Evolutionary conservation across 2,113 vertebrate species (phyloP).

Genomic region (Catharus minimus): DNA sequence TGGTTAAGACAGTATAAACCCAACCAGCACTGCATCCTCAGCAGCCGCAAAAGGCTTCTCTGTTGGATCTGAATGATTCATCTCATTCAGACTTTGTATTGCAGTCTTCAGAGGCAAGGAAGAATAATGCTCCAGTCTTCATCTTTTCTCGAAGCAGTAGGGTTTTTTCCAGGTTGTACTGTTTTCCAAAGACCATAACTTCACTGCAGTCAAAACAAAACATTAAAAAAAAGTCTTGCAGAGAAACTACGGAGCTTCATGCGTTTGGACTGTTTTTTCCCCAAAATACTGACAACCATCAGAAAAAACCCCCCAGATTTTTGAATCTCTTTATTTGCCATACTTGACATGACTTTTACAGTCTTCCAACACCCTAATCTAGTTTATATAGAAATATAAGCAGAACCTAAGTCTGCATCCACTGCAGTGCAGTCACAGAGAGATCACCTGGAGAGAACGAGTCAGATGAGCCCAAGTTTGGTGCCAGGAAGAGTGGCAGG

Average conservation of each 20-base stretch:
- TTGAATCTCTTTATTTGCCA: conserved; percentile 15
- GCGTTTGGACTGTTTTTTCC: background rate
- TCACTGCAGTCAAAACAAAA: background rate
- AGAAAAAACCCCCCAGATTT: background rate
- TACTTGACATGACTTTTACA: background rate
- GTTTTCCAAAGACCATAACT: background rate
- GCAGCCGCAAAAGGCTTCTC: background rate
- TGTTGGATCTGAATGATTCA: conserved; percentile 17
- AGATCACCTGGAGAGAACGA: background rate
- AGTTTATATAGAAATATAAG: background rate
- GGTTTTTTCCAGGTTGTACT: background rate
- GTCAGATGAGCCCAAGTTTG: background rate
- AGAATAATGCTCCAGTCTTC: background rate
- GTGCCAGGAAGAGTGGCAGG: background rate
- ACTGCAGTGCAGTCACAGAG: background rate
- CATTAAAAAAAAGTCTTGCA: background rate
- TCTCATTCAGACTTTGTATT: background rate
- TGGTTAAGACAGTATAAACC: background rate
- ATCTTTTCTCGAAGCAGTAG: background rate
- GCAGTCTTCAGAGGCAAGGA: background rate
- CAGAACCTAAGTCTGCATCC: background rate
- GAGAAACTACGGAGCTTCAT: background rate
- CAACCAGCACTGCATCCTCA: background rate
- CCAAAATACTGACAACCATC: background rate
- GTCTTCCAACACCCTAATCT: background rate